Evolutionary conservation across 2,113 vertebrate species (phyloP).

Genomic region (Nerophis ophidion): DNA sequence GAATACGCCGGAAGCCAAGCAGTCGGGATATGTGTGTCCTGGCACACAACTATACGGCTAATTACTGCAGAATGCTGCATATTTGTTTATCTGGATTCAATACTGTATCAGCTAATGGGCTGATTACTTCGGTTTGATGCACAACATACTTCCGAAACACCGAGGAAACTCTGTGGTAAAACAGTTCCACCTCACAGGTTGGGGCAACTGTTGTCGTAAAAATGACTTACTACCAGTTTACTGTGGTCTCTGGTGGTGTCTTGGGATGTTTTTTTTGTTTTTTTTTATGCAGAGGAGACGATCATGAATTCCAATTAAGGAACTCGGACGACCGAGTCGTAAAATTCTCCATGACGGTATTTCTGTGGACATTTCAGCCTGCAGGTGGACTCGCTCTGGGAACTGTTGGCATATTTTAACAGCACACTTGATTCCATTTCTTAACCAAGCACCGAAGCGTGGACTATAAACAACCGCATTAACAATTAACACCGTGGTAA

Average conservation of each 20-base stretch:
- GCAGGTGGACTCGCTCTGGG: background rate
- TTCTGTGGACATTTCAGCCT: background rate
- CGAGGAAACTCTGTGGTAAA: background rate
- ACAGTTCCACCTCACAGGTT: too few relatives aligned
- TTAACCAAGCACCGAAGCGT: background rate
- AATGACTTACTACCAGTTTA: background rate
- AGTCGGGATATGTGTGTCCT: too few relatives aligned
- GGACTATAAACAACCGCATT: background rate
- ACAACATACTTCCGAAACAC: too few relatives aligned
- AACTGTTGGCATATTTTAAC: background rate
- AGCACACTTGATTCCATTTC: background rate
- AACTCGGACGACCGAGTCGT: background rate
- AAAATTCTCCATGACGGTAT: background rate
- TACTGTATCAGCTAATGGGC: too few relatives aligned
- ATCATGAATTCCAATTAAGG: background rate
- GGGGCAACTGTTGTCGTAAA: background rate
- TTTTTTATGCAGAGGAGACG: background rate
- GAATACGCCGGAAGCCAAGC: too few relatives aligned
- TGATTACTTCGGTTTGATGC: too few relatives aligned
- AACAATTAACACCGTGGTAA: conserved; percentile 5
- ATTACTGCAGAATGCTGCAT: too few relatives aligned
- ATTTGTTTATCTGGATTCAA: too few relatives aligned
- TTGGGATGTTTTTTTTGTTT: too few relatives aligned
- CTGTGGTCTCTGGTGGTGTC: background rate
- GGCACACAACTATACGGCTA: too few relatives aligned